Conservation (phyloP, 2,797 vertebrate species). For the Malurus leucopterus region DNA sequence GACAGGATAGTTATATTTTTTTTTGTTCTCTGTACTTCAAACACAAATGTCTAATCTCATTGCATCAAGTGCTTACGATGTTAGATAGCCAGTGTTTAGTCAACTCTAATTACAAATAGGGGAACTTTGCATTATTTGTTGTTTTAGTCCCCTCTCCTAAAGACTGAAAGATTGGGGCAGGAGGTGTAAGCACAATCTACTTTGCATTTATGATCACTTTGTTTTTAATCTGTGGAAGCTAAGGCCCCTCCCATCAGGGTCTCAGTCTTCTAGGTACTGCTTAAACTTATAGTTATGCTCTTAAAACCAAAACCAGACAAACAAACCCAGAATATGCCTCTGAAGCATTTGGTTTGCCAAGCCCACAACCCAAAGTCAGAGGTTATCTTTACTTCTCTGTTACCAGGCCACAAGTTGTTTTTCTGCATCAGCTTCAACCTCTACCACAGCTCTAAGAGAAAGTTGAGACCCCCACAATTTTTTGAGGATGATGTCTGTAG, state of each 20-base stretch:
- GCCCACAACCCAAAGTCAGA: background rate
- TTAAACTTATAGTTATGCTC: background rate
- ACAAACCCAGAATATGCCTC: background rate
- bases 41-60: background rate
- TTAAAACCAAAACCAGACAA: background rate
- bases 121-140: background rate
- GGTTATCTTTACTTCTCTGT: background rate
- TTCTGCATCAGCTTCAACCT: background rate
- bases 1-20: background rate
- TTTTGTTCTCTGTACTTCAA: background rate
- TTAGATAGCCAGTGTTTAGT: background rate
- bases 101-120: background rate
- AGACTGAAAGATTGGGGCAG: background rate
- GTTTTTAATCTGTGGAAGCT: background rate
- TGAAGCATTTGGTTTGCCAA: background rate
- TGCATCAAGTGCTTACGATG: background rate
- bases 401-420: background rate
- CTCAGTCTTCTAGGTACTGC: background rate
- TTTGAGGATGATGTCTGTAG: background rate
- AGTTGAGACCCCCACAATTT: background rate
- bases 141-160: background rate
- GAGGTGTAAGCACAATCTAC: background rate
- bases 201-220: background rate
- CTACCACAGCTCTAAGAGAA: background rate
- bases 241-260: background rate